Conservation (phyloP, 2,797 vertebrate species). For the Dermochelys coriacea region DNA sequence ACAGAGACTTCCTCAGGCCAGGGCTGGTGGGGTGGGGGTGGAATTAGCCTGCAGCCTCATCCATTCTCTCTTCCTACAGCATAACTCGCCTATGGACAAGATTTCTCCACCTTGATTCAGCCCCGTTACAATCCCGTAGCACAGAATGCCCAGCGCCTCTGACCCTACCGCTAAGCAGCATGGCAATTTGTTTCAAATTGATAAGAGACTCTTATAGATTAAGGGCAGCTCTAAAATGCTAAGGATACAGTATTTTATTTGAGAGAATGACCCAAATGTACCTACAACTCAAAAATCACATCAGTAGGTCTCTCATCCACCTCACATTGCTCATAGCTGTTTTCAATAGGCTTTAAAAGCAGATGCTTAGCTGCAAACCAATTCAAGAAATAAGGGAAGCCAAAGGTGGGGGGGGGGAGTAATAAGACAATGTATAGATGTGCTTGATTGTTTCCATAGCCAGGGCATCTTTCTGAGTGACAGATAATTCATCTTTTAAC, state of each 20-base stretch:
- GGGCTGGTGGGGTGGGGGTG: background rate
- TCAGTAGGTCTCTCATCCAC: background rate
- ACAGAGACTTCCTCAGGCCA: background rate
- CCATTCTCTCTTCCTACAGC: background rate
- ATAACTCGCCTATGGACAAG: background rate
- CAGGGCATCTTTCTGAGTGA: slow-evolving; percentile 77
- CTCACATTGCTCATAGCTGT: slow-evolving; percentile 20
- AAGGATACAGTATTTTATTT: slow-evolving; percentile 21
- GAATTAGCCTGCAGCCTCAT: background rate
- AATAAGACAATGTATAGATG: slow-evolving; percentile 61
- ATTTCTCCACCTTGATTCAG: slow-evolving; percentile 43
- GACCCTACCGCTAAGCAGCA: background rate
- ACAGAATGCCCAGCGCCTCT: background rate
- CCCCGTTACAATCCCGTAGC: background rate
- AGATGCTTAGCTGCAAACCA: slow-evolving; percentile 67
- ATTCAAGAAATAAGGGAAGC: slow-evolving; percentile 69
- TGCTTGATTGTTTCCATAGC: slow-evolving; percentile 76
- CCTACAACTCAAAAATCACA: background rate
- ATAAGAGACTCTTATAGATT: slow-evolving; percentile 1
- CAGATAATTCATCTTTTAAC: slow-evolving; percentile 85
- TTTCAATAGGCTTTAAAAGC: slow-evolving; percentile 64
- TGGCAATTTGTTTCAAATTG: background rate
- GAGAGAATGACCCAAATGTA: slow-evolving; percentile 38
- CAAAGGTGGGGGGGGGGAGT: background rate
- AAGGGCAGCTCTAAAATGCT: background rate